These are phyloP conservation scores for Adela reaumurella DNA, from an alignment of 2,888 invertebrate species.

Conservation along the genomic window DNA sequence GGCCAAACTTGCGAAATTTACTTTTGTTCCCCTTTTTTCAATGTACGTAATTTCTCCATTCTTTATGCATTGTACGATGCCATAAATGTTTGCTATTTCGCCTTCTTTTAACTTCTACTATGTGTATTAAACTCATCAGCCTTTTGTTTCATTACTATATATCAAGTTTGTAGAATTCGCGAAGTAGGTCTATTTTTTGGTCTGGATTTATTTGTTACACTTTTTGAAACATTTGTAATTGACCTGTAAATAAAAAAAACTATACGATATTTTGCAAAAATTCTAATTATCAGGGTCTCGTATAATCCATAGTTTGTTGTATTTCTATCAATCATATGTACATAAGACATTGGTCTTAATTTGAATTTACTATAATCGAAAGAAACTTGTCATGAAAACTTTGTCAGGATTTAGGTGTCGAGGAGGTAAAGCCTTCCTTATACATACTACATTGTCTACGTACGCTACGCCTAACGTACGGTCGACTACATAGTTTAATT, in stretches of 20 bases:
- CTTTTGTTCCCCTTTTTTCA: slow-evolving; percentile 4
- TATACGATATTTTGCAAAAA: neutral
- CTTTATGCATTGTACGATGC: slow-evolving; percentile 2
- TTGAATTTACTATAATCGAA: too few relatives aligned
- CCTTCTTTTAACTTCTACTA: slow-evolving; percentile 1
- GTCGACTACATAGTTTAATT: too few relatives aligned
- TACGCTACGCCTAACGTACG: too few relatives aligned
- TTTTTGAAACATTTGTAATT: slow-evolving; percentile 1
- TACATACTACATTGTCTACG: too few relatives aligned
- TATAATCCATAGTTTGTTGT: neutral
- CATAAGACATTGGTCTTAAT: too few relatives aligned
- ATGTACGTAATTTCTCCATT: neutral
- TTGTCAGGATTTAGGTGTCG: too few relatives aligned
- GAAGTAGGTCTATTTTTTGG: slow-evolving; percentile 1
- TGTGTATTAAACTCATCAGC: slow-evolving; percentile 2
- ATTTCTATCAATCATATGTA: too few relatives aligned
- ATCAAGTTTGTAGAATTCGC: slow-evolving; percentile 2
- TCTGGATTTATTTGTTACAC: neutral
- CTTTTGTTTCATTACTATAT: slow-evolving; percentile 2
- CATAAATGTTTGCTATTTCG: slow-evolving; percentile 3
- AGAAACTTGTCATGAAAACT: too few relatives aligned
- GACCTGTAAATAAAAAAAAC: slow-evolving; percentile 3
- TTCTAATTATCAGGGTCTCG: neutral
- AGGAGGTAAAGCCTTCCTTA: too few relatives aligned
- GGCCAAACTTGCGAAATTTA: slow-evolving; percentile 2